phyloP scores from a whole-genome alignment of 2,113 vertebrate genomes.

The Rhea pennata region DNA sequence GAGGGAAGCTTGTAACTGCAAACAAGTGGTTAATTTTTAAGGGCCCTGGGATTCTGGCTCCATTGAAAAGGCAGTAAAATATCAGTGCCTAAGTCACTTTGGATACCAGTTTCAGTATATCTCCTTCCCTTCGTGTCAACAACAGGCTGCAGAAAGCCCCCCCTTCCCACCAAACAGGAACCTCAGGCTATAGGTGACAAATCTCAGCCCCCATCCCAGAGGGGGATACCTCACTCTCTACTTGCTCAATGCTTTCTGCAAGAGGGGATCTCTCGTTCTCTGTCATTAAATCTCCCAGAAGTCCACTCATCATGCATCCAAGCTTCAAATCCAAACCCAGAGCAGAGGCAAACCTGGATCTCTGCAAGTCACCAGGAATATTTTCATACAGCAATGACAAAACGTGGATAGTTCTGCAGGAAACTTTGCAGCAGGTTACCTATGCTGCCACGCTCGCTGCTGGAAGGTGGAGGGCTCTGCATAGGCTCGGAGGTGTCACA shows the following conservation, averaged over 20 bases:
- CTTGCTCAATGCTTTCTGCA: not conserved
- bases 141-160: not conserved
- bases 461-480: not conserved
- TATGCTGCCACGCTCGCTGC: not conserved
- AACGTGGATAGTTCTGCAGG: no score
- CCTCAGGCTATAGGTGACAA: not conserved
- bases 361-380: no score
- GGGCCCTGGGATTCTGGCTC: not conserved
- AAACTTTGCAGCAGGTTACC: no score
- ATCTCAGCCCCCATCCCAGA: accelerated
- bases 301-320: not conserved
- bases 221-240: accelerated
- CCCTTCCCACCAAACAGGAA: not conserved
- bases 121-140: not conserved
- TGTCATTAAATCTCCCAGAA: not conserved
- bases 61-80: not conserved
- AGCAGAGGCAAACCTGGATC: no score
- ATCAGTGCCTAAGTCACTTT: not conserved
- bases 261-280: not conserved
- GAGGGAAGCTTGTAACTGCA: accelerated
- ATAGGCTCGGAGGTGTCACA: no score
- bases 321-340: not conserved
- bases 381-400: no score
- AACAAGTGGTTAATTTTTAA: not conserved
- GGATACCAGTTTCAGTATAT: not conserved